phyloP scores from a whole-genome alignment of 1,140 invertebrate genomes.

The Drosophila takahashii region DNA sequence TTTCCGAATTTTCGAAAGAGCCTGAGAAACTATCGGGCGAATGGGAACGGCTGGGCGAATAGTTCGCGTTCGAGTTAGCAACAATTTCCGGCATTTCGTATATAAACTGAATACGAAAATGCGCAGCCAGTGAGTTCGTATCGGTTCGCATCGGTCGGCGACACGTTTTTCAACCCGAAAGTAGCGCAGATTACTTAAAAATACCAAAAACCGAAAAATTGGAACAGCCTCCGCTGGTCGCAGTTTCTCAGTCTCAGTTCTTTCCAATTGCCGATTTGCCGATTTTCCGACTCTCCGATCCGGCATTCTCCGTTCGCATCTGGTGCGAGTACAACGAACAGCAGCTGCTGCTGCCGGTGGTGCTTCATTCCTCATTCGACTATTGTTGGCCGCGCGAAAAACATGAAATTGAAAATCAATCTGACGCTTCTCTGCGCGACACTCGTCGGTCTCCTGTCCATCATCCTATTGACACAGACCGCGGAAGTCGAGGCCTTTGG shows the following conservation, averaged over 20 bases:
- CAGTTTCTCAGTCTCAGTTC: conserved; percentile 15
- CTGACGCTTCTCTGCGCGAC: conserved; percentile 59
- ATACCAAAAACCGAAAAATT: conserved; percentile 65
- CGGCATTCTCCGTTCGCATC: conserved; percentile 31
- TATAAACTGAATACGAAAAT: conserved; percentile 69
- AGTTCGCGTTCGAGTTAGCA: conserved; percentile 56
- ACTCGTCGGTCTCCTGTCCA: conserved; percentile 66
- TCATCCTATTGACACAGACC: conserved; percentile 72
- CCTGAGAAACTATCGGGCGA: conserved; percentile 26
- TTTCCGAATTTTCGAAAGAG: conserved; percentile 47
- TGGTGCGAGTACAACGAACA: conserved; percentile 15
- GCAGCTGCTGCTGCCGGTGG: conserved; percentile 4
- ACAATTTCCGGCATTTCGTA: conserved; percentile 81
- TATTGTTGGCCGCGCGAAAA: conserved; percentile 42
- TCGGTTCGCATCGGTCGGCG: conserved; percentile 24
- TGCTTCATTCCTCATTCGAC: conserved; percentile 17
- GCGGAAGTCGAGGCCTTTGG: conserved; percentile 36
- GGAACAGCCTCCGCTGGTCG: conserved; percentile 35
- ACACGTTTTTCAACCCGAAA: conserved; percentile 44
- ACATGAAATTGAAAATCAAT: conserved; percentile 78
- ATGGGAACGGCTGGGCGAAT: conserved; percentile 44
- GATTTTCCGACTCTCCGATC: conserved; percentile 9
- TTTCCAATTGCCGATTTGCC: conserved; percentile 13
- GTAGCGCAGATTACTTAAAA: conserved; percentile 78
- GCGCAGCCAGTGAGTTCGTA: conserved; percentile 37